These are phyloP conservation scores for Pseudomyrmex flavicornis DNA, from an alignment of 1,140 invertebrate species.

Conservation along the genomic window DNA sequence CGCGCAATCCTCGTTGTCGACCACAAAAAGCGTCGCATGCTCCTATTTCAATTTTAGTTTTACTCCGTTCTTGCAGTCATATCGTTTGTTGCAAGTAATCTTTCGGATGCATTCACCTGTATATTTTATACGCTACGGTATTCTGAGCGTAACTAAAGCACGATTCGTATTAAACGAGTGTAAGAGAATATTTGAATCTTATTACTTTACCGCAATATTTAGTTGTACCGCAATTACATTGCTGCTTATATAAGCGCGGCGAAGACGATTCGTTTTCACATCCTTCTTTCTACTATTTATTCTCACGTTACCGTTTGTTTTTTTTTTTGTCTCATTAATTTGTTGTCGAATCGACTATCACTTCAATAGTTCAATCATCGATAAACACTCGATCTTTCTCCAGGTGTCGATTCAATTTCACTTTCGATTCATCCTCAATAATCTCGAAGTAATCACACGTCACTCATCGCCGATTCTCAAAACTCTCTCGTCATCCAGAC, in stretches of 20 bases:
- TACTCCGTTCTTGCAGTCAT: slow-evolving; percentile 7
- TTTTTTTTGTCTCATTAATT: slow-evolving; percentile 19
- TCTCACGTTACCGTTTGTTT: not conserved
- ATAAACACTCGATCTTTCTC: slow-evolving; percentile 23
- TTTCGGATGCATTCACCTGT: slow-evolving; percentile 10
- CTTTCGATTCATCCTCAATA: slow-evolving; percentile 42
- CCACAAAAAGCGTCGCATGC: slow-evolving; percentile 41
- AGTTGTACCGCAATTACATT: too few relatives aligned
- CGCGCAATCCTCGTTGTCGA: slow-evolving; percentile 28
- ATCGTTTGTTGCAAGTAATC: slow-evolving; percentile 39
- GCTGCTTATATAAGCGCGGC: too few relatives aligned
- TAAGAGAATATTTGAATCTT: too few relatives aligned
- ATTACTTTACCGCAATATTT: too few relatives aligned
- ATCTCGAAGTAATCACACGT: slow-evolving; percentile 32
- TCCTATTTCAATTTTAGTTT: slow-evolving; percentile 49
- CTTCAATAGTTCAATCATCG: slow-evolving; percentile 13
- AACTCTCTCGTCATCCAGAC: slow-evolving; percentile 15
- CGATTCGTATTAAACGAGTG: too few relatives aligned
- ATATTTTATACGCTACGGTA: slow-evolving; percentile 4
- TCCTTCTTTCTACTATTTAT: slow-evolving; percentile 9
- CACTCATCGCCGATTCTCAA: slow-evolving; percentile 42
- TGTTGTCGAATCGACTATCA: slow-evolving; percentile 5
- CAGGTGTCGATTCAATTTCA: slow-evolving; percentile 18
- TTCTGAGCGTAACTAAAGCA: not conserved
- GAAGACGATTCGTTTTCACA: not conserved